phyloP scores from a whole-genome alignment of 2,797 vertebrate genomes.

The Holocentrus rufus region DNA sequence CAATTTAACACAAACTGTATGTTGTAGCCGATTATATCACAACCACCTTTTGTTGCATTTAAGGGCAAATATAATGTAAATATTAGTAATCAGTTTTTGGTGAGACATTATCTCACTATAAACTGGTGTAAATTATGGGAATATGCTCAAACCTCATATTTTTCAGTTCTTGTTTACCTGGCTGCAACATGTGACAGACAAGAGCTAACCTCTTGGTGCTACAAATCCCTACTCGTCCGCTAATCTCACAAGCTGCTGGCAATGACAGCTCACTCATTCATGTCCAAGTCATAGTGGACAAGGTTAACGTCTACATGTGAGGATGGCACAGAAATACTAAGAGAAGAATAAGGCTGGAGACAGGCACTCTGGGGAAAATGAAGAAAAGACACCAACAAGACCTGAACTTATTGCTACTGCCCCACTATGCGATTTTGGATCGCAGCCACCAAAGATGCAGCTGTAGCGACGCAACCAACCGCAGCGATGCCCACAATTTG shows the following conservation, averaged over 20 bases:
- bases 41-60: neutral
- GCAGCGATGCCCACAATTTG: neutral
- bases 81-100: neutral
- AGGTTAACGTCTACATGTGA: neutral
- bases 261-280: neutral
- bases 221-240: too few relatives aligned
- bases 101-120: neutral
- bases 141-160: neutral
- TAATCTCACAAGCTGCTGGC: neutral
- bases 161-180: neutral
- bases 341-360: neutral
- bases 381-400: too few relatives aligned
- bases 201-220: neutral
- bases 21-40: too few relatives aligned
- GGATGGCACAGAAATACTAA: neutral
- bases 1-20: too few relatives aligned
- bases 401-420: neutral
- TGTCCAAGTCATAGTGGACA: neutral
- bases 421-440: slow-evolving; percentile 7
- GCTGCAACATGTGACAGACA: neutral
- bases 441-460: slow-evolving; percentile 5
- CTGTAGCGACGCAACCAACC: slow-evolving; percentile 2
- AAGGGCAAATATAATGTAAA: neutral
- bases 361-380: neutral
- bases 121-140: neutral